Evolutionary conservation across 2,113 vertebrate species (phyloP).

Genomic region (Amblyornis subalaris): DNA sequence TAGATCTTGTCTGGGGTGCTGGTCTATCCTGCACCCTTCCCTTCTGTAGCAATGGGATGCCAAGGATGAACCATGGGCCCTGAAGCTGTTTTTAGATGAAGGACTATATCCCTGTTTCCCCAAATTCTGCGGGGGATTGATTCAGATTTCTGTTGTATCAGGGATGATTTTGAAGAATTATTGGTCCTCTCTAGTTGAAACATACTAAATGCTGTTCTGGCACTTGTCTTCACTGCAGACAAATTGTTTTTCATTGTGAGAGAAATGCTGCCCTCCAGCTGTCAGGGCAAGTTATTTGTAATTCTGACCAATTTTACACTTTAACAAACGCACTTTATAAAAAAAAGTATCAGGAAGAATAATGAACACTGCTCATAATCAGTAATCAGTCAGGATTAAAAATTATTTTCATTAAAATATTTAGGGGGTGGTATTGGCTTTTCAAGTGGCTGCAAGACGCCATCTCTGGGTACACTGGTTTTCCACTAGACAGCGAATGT

Average conservation of each 20-base stretch:
- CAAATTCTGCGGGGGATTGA: not conserved
- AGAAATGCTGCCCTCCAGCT: constrained; percentile 58
- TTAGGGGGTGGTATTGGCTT: not conserved
- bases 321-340: not conserved
- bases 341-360: not conserved
- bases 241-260: not conserved
- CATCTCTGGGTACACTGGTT: not conserved
- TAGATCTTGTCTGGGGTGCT: not conserved
- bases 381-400: not conserved
- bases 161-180: not conserved
- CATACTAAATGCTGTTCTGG: not conserved
- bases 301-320: not conserved
- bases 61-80: not conserved
- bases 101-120: not conserved
- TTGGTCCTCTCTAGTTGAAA: not conserved
- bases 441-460: not conserved
- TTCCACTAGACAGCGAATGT: not conserved
- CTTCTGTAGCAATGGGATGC: not conserved
- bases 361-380: not conserved
- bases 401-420: not conserved
- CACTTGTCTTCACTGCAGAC: not conserved
- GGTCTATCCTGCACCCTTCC: not conserved
- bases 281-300: constrained; percentile 50
- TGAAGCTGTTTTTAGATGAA: not conserved
- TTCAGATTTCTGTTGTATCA: not conserved